Base-by-base conservation (phyloP, 2,888 invertebrate species). In the Ligdia adustata region DNA sequence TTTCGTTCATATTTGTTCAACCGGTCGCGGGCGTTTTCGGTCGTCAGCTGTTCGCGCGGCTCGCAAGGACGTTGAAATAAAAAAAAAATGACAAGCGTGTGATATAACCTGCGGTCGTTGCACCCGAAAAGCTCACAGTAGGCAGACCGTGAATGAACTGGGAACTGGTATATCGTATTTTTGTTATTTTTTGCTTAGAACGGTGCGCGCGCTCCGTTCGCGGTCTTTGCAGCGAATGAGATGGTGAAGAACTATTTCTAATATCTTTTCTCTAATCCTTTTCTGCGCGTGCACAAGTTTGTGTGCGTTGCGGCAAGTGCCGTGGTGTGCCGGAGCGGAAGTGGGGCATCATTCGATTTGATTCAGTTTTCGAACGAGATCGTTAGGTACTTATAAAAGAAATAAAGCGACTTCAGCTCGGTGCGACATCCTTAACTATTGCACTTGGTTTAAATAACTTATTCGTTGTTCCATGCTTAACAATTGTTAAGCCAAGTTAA, bases 261-360 rank as follows among this genome's bases (percentile, higher is more conserved):
- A 82, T 74, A 84, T 84, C 80, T 86, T 83, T 83, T 82, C 84
- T 85, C 84, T 85, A 84, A 84, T 83, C 83, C 84, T 84, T 84
- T 83, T 75, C 81, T 78, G 77, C 74, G 68, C 72, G 60, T 64
- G 72, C 75, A 70, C 72, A 70, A 74, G 81, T n/a, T n/a, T n/a
- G n/a, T 84, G 82, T 79, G 82, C 66, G 38, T 13, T 44, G 48
- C 35, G 59, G 51, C 72, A 76, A 75, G 73, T 75, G 75, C 66
- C 52, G 43, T 66, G 46, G 77, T 79, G 79, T 77, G 82, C 68
- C 35, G 56, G 55, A 61, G 55, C 70, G 75, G 74, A 75, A 74
- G 71, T 71, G 72, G 63, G 72, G 62, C 64, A 68, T 62, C 56
- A 48, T 71, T 70, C 64, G 67, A 64, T 68, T 67, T 63, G 58